Evolutionary conservation across 2,888 invertebrate genomes (phyloP), one percentile per base, ranked within the genome.

Genomic region (Stenodera caucasica): DNA sequence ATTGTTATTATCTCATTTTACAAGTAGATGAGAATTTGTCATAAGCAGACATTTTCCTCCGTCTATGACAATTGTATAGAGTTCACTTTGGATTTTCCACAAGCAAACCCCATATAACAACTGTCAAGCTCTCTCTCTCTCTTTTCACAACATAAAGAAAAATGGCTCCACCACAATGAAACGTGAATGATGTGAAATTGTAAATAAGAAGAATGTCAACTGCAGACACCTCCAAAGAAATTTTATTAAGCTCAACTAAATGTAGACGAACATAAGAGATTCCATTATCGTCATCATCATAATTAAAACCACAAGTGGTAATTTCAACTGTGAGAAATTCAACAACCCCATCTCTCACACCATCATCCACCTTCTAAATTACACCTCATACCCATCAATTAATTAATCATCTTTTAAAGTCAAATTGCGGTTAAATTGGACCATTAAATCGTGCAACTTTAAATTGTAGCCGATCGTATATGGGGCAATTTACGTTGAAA

Each of bases 351-450:
- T 40, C 37, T 9, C 8, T 40, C 37, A 9, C 37, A 15, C 8
- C 11, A 9, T 9, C 9, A 8, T 9, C 8, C 7, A 35, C 35
- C 5, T 4, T 15, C 3, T 18, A 15, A 40, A 30, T 30, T 8
- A 37, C 6, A 37, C 14, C 18, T 18, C 9, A 18, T 9, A 35
- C 14, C 14, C 37, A 40, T 7, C 51, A 52, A 52, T 32, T 52
- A 52, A 52, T 52, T 52, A 52, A 52, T 52, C 52, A 52, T 52
- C 29, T 33, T 52, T 33, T 33, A 33, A 18, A 32, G 21, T n/a
- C 32, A 33, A 52, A 52, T 33, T 29, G 32, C 32, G 30, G 26
- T 14, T 8, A 52, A 52, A 52, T 52, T 52, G 32, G 11, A n/a
- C 52, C 32, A 30, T 52, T 52, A 52, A 52, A 14, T 33, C 52